Evolutionary conservation across 2,113 vertebrate genomes (phyloP), one percentile per base, ranked within the genome.

Genomic region (Tychaedon coryphoeus): DNA sequence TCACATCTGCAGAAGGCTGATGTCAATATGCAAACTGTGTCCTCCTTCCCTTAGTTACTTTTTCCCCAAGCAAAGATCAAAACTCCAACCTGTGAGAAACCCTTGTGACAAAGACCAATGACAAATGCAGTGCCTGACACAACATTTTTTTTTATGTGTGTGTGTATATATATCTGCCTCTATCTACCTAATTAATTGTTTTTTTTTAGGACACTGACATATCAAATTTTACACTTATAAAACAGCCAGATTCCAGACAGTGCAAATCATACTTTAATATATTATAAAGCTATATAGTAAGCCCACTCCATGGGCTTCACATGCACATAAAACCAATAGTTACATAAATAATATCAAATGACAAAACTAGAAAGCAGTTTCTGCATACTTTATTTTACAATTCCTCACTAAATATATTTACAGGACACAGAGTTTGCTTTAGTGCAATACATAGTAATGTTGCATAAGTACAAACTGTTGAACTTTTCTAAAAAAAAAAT

Each of bases 381-480:
- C 92, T 97, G 97, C 58, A 87, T 95, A 92, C 88, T 98, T 98
- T 98, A 98, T 98, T 97, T 97, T 99, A 99, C 98, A 99, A 98
- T 98, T 98, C 98, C 96, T 99, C 98, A 99, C 99, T 99, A 98
- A 99, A 98, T 98, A 98, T 98, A 99, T 98, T 98, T 99, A 99
- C 99, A 99, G 98, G 98, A 99, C 98, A 98, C 97, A 93, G 98
- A 98, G 98, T 98, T 99, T 98, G 98, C 98, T 98, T 98, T 98
- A 99, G 98, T 99, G 99, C 99, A 99, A 98, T 99, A 99, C 98
- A 99, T 98, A 98, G 97, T 98, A 98, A 99, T 99, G 98, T 98
- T 99, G 98, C 99, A 98, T 99, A 99, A 99, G 98, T 99, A 99
- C 98, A 99, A 99, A 99, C 98, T 93, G 96, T 98, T 98, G 97